Evolutionary conservation across 1,140 invertebrate species (phyloP).

Genomic region (Dendroctonus valens): DNA sequence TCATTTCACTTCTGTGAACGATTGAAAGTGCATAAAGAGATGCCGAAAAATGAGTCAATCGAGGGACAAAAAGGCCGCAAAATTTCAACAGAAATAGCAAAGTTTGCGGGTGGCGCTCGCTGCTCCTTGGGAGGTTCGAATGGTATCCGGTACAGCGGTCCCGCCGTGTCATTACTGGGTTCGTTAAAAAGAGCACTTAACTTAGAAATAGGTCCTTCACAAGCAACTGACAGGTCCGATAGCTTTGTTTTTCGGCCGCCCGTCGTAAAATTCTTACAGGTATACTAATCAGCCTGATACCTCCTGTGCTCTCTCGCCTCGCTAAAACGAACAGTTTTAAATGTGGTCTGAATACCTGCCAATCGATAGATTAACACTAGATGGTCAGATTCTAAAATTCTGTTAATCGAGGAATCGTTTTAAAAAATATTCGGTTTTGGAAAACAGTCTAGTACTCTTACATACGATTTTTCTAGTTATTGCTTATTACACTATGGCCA

Average conservation of each 20-base stretch:
- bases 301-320: constrained; percentile 3
- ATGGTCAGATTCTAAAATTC: too few species aligned
- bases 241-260: constrained; percentile 24
- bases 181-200: constrained; percentile 32
- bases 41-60: too few species aligned
- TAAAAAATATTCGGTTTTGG: too few species aligned
- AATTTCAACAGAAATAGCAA: constrained; percentile 19
- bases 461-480: too few species aligned
- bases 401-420: too few species aligned
- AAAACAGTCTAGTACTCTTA: too few species aligned
- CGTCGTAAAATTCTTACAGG: constrained; percentile 26
- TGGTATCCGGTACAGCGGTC: constrained; percentile 18
- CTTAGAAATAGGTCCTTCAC: constrained; percentile 28
- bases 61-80: neutral
- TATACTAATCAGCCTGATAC: constrained; percentile 22
- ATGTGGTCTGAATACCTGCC: neutral
- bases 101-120: constrained; percentile 18
- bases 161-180: constrained; percentile 26
- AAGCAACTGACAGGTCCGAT: constrained; percentile 26
- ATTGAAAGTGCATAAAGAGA: too few species aligned
- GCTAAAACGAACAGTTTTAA: too few species aligned
- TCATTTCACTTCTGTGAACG: too few species aligned
- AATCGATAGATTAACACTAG: neutral
- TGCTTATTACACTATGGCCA: too few species aligned
- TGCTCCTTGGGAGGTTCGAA: constrained; percentile 24